Evolutionary conservation across 2,797 vertebrate genomes (phyloP).

Genomic region (Labeo calbasu): DNA sequence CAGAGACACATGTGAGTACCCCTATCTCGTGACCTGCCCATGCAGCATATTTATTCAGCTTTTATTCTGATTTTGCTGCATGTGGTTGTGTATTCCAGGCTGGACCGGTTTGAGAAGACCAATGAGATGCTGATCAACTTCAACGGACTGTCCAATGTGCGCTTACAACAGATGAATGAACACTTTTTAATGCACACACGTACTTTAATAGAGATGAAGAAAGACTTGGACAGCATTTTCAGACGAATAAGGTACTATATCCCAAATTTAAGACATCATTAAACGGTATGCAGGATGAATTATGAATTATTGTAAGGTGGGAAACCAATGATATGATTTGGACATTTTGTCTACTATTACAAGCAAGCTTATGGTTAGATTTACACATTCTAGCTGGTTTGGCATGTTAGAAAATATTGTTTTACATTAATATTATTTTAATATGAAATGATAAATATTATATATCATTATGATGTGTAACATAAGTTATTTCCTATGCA

Average conservation of each 20-base stretch:
- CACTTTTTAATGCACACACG: constrained; percentile 91
- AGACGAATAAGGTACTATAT: constrained; percentile 88
- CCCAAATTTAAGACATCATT: not conserved
- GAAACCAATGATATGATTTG: not conserved
- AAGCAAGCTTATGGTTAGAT: not conserved
- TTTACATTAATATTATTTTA: no score
- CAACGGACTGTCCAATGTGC: constrained; percentile 89
- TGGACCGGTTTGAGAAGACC: constrained; percentile 98
- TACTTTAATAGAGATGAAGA: constrained; percentile 94
- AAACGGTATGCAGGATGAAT: not conserved
- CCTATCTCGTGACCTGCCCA: not conserved
- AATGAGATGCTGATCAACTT: constrained; percentile 99
- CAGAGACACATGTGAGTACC: constrained; percentile 96
- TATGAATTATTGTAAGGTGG: not conserved
- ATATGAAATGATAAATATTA: no score
- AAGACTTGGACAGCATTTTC: constrained; percentile 95
- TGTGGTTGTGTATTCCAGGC: constrained; percentile 75
- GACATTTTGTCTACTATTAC: not conserved
- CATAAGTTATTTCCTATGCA: not conserved
- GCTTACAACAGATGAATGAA: constrained; percentile 96
- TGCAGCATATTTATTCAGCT: not conserved
- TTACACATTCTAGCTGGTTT: not conserved
- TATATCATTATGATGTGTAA: no score
- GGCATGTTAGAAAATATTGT: no score
- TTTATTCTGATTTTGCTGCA: not conserved